These are phyloP conservation scores for Halcyon senegalensis DNA, from an alignment of 2,113 vertebrate species.

Conservation along the genomic window DNA sequence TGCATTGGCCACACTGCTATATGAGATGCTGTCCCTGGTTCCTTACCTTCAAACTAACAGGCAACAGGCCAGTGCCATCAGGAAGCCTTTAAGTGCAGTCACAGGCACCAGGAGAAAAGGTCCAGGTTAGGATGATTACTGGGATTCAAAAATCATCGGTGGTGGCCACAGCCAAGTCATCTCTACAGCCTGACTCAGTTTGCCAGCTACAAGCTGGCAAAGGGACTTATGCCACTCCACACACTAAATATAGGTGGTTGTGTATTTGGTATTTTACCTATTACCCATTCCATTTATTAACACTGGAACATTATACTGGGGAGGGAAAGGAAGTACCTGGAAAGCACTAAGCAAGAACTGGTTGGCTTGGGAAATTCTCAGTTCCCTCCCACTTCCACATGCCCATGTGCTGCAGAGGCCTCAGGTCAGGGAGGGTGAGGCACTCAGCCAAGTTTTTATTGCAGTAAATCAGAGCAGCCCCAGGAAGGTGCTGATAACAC, in stretches of 20 bases:
- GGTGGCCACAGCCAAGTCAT: not conserved
- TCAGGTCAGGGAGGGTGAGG: not conserved
- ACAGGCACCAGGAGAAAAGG: rapidly evolving
- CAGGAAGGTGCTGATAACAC: not conserved
- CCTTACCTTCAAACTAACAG: rapidly evolving
- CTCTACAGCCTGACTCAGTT: not conserved
- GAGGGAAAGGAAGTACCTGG: not conserved
- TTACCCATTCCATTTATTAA: not conserved
- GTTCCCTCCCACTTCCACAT: not conserved
- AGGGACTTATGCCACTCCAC: not conserved
- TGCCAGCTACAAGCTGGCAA: not conserved
- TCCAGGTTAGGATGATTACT: too few relatives aligned
- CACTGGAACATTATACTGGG: not conserved
- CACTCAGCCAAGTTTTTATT: not conserved
- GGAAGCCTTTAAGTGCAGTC: not conserved
- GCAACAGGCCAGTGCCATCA: not conserved
- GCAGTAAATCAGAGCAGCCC: not conserved
- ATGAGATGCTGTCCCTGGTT: rapidly evolving
- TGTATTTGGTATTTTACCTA: not conserved
- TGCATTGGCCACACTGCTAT: not conserved
- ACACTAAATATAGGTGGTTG: not conserved
- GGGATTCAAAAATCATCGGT: not conserved
- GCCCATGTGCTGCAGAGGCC: not conserved
- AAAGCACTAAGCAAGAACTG: not conserved
- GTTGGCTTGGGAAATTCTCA: not conserved